phyloP scores from a whole-genome alignment of 2,113 vertebrate genomes.

The Illadopsis cleaveri region DNA sequence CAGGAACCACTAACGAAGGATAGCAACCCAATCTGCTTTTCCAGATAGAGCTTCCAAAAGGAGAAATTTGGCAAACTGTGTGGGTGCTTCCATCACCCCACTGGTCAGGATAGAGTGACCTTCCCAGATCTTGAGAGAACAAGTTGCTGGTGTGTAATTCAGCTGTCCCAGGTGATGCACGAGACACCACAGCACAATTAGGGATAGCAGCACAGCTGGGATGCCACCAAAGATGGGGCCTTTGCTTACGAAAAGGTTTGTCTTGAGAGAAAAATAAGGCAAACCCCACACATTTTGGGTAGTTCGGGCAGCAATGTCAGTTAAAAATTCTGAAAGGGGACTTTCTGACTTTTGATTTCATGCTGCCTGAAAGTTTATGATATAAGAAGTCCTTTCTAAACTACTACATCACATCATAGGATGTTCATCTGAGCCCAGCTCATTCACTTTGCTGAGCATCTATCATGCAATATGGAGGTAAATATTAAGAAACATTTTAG shows the following conservation, averaged over 20 bases:
- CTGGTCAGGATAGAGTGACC: accelerated
- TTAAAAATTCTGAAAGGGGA: background rate
- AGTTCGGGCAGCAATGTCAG: background rate
- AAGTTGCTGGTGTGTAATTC: background rate
- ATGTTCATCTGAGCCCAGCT: background rate
- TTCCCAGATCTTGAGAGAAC: background rate
- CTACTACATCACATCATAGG: background rate
- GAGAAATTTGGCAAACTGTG: background rate
- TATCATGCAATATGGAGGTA: background rate
- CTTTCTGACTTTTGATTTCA: background rate
- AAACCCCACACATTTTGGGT: background rate
- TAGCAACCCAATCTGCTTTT: background rate
- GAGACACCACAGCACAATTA: too few relatives aligned
- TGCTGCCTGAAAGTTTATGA: background rate
- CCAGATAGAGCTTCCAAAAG: background rate
- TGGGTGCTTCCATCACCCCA: too few relatives aligned
- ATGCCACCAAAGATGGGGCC: background rate
- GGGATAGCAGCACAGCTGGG: background rate
- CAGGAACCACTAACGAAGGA: background rate
- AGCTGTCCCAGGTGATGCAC: accelerated
- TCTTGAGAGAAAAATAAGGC: background rate
- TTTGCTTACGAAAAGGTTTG: background rate
- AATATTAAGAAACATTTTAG: background rate
- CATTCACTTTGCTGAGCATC: background rate
- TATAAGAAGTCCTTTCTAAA: background rate